Evolutionary conservation across 2,113 vertebrate genomes (phyloP).

Genomic region (Mus pahari): DNA sequence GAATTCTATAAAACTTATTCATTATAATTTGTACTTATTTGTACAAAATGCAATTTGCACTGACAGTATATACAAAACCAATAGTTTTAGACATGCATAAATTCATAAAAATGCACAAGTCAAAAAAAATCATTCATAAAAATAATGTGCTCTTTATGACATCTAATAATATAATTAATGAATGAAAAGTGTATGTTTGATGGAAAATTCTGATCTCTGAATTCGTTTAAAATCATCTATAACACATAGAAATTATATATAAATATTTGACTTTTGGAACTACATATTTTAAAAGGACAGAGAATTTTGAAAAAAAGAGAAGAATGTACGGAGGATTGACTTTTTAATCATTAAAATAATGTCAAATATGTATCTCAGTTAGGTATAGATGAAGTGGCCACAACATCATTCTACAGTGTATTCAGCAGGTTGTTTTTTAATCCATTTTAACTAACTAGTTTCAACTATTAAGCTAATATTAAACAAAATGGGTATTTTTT

Average conservation of each 20-base stretch:
- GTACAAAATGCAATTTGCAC: neutral
- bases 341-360: neutral
- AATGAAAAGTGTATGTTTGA: neutral
- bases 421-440: accelerated
- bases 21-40: neutral
- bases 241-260: neutral
- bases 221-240: neutral
- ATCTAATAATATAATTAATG: neutral
- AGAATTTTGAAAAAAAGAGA: neutral
- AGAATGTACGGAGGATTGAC: neutral
- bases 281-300: neutral
- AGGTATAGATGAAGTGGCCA: neutral
- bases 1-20: neutral
- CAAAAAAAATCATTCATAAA: neutral
- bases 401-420: neutral
- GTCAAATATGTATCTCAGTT: neutral
- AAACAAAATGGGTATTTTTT: accelerated
- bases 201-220: neutral
- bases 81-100: neutral
- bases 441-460: too few relatives aligned
- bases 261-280: neutral
- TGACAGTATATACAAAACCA: neutral
- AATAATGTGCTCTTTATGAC: neutral
- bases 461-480: neutral
- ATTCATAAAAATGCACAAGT: neutral